A percentile compares a stretch with the other conserved stretches of the same genome.
Evolutionary conservation across 2,797 vertebrate genomes (phyloP).

Genomic region (Rallus crepitans): DNA sequence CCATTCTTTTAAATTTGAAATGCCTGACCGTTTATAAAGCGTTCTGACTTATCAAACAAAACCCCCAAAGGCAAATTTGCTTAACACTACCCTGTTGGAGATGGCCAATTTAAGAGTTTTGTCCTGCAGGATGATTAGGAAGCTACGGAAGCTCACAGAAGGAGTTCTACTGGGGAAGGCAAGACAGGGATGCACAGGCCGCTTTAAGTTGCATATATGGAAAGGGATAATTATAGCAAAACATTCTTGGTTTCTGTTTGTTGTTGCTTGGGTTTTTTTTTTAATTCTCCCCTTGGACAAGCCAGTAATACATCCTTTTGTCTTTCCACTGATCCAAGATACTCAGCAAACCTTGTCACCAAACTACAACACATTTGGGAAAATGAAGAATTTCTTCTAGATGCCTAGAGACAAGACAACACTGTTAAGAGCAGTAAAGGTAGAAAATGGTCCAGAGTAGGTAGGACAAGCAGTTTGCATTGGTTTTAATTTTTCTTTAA

Average conservation of each 20-base stretch:
- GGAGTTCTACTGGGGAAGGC: background rate
- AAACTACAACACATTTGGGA: background rate
- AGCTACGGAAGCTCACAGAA: background rate
- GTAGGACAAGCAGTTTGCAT: background rate
- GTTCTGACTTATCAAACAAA: background rate
- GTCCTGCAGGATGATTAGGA: background rate
- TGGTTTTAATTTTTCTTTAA: background rate
- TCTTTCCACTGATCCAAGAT: background rate
- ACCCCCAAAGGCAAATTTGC: background rate
- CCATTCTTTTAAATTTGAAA: background rate
- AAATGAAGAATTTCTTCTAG: background rate
- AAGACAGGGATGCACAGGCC: background rate
- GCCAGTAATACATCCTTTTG: background rate
- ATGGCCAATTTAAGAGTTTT: background rate
- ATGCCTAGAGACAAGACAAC: background rate
- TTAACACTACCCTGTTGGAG: background rate
- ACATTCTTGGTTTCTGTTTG: accelerated
- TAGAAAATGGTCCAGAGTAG: background rate
- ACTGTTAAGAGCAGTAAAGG: background rate
- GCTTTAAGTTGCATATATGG: background rate
- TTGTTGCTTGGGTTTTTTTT: too few species aligned
- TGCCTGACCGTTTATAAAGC: background rate
- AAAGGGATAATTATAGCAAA: background rate
- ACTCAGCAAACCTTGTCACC: background rate
- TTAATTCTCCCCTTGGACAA: background rate